A percentile compares a stretch with the other conserved stretches of the same genome.
Conservation (phyloP, 2,888 invertebrate genomes). For the Tenthredo mesomela region DNA sequence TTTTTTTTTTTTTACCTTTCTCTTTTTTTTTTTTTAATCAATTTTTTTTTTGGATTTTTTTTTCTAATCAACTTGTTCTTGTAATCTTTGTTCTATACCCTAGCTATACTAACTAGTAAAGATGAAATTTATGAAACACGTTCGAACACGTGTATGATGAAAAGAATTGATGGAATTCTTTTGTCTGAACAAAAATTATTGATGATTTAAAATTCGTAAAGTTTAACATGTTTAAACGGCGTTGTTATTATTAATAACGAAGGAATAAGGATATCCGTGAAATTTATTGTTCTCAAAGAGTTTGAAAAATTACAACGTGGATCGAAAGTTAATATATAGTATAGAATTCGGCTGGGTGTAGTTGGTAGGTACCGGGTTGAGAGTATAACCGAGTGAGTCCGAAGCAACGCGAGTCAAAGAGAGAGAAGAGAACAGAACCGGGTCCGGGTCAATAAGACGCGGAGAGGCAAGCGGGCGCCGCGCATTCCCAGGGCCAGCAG, state of each 20-base stretch:
- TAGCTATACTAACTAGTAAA: background rate
- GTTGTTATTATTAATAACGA: background rate
- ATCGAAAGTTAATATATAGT: slow-evolving; percentile 31
- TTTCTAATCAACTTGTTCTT: background rate
- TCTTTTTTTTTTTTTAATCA: background rate
- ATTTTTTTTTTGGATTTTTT: background rate
- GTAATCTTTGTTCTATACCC: background rate
- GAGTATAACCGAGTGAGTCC: slow-evolving; percentile 61
- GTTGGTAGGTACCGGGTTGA: slow-evolving; percentile 50
- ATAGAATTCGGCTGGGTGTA: slow-evolving; percentile 54
- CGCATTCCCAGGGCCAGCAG: slow-evolving; percentile 76
- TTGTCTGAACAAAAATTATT: background rate
- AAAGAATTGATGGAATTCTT: background rate
- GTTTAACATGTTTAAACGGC: background rate
- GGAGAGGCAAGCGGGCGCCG: slow-evolving; percentile 70
- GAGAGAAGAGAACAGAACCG: slow-evolving; percentile 74
- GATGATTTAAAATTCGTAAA: background rate
- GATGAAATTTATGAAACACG: background rate
- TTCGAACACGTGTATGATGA: background rate
- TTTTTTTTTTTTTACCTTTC: background rate
- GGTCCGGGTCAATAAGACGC: slow-evolving; percentile 78
- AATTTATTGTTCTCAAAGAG: slow-evolving; percentile 4
- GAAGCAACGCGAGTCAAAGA: slow-evolving; percentile 67
- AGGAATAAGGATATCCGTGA: background rate
- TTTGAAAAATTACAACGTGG: slow-evolving; percentile 15